Conservation (phyloP, 2,113 vertebrate species). For the Dipodomys spectabilis region DNA sequence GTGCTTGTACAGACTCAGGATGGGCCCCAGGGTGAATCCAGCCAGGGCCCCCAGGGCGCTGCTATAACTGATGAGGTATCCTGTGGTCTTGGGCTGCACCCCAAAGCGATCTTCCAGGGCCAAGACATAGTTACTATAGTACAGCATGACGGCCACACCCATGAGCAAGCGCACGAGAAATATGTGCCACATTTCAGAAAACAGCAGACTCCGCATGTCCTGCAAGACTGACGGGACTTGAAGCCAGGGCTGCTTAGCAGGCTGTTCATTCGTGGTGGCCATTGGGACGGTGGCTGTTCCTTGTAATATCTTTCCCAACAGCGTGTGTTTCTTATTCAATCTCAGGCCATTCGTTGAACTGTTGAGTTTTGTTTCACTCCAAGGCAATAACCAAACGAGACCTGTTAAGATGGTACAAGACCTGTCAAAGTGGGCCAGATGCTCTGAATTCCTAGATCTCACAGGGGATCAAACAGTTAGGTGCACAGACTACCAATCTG, state of each 20-base stretch:
- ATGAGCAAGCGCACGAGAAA: conserved; percentile 94
- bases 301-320: not conserved
- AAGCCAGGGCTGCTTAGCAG: conserved; percentile 83
- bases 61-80: conserved; percentile 95
- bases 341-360: not conserved
- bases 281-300: not conserved
- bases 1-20: conserved; percentile 90
- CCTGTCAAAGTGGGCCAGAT: accelerated
- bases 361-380: conserved; percentile 83
- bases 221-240: conserved; percentile 86
- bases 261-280: not conserved
- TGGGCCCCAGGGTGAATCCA: conserved; percentile 91
- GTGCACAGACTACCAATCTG: not conserved
- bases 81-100: conserved; percentile 90
- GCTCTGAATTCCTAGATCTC: not conserved
- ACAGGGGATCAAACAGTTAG: accelerated
- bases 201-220: conserved; percentile 88
- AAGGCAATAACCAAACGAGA: conserved; percentile 93
- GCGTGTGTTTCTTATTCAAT: not conserved
- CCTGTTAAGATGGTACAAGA: conserved; percentile 83
- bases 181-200: conserved; percentile 94
- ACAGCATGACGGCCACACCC: conserved; percentile 94
- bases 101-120: conserved; percentile 96
- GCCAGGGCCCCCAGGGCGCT: conserved; percentile 93
- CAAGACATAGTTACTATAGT: conserved; percentile 96